These are phyloP conservation scores for Meriones unguiculatus DNA, from an alignment of 2,113 vertebrate genomes.

Conservation along the genomic window DNA sequence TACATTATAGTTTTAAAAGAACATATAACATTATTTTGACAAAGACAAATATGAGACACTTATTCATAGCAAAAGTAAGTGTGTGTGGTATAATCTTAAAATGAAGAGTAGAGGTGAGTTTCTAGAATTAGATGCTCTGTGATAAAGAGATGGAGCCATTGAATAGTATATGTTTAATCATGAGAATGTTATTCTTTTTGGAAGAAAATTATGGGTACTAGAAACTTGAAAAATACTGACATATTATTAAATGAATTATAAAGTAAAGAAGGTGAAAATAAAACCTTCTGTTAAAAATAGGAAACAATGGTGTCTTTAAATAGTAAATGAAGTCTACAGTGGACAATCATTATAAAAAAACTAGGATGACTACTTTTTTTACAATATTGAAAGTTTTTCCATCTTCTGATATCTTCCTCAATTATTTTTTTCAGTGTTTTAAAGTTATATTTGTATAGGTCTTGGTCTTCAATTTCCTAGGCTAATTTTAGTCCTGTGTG, in stretches of 20 bases:
- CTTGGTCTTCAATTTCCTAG: background rate
- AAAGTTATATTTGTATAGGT: background rate
- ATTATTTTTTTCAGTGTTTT: background rate
- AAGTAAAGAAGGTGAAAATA: background rate
- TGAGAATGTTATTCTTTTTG: background rate
- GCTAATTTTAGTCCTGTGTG: background rate
- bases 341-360: background rate
- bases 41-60: background rate
- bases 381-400: background rate
- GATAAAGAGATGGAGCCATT: background rate
- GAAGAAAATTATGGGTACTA: background rate
- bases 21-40: background rate
- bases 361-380: background rate
- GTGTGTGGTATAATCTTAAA: background rate
- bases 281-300: background rate
- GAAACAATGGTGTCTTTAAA: background rate
- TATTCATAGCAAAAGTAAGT: too few species aligned
- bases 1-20: background rate
- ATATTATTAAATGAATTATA: background rate
- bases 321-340: background rate
- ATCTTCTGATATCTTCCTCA: background rate
- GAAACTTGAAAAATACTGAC: background rate
- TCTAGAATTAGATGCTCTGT: background rate
- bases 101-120: background rate
- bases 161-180: too few species aligned